Evolutionary conservation across 23 tunicate genomes (phyloP).

Genomic region (Halocynthia aurantium): DNA sequence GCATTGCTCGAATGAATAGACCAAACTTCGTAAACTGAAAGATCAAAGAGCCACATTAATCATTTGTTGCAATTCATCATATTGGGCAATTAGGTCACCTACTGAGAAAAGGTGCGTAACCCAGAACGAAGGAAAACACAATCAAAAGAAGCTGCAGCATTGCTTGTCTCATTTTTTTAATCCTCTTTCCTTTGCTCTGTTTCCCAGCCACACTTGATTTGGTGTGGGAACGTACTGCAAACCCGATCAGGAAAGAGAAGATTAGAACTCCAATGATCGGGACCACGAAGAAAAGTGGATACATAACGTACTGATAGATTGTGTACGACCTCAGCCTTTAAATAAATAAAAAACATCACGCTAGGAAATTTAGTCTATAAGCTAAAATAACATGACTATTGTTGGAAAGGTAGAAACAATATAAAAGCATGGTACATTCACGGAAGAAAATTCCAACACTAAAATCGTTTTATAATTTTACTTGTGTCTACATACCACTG

Average conservation of each 20-base stretch:
- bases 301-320: slow-evolving; percentile 23
- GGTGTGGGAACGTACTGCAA: slow-evolving; percentile 29
- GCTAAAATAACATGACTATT: neutral
- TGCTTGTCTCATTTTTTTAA: neutral
- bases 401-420: neutral
- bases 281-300: slow-evolving; percentile 36
- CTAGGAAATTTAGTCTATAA: neutral
- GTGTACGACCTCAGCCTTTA: slow-evolving; percentile 34
- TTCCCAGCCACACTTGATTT: neutral
- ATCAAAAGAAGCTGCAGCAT: neutral
- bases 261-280: slow-evolving; percentile 44
- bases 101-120: slow-evolving; percentile 19
- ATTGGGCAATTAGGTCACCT: neutral
- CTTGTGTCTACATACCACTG: slow-evolving; percentile 17
- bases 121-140: neutral
- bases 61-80: neutral
- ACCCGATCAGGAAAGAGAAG: slow-evolving; percentile 35
- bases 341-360: neutral
- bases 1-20: neutral
- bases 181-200: neutral
- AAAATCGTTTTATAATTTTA: neutral
- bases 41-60: neutral
- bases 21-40: slow-evolving; percentile 25
- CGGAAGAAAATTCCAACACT: too few species aligned
- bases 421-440: too few species aligned